Evolutionary conservation across 2,113 vertebrate species (phyloP).

Genomic region (Anoura caudifer): DNA sequence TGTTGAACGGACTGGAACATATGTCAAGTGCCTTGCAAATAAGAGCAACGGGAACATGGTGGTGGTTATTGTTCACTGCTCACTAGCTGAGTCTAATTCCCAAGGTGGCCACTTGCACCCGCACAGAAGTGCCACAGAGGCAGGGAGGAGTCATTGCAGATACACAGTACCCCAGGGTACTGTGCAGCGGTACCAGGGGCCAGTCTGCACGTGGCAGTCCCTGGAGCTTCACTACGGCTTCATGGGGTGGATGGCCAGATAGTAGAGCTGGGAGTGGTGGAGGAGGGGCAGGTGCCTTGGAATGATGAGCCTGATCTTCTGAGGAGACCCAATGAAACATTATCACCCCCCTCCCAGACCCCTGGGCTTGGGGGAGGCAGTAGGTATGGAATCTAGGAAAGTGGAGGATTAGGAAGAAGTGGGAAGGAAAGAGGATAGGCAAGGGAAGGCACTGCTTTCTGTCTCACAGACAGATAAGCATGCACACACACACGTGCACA

Average conservation of each 20-base stretch:
- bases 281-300: neutral
- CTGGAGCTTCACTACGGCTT: neutral
- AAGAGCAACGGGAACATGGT: neutral
- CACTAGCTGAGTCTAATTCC: neutral
- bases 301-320: conserved; percentile 11
- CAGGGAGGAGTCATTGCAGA: neutral
- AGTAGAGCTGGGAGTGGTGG: neutral
- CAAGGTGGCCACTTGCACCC: neutral
- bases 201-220: neutral
- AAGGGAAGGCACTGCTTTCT: conserved; percentile 43
- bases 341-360: conserved; percentile 24
- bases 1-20: conserved; percentile 36
- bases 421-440: conserved; percentile 41
- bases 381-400: conserved; percentile 27
- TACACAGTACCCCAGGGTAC: neutral
- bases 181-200: neutral
- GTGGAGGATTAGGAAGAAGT: conserved; percentile 30
- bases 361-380: neutral
- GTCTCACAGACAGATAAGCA: neutral
- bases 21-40: neutral
- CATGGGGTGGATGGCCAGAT: neutral
- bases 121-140: neutral
- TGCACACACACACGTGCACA: neutral
- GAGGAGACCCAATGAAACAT: conserved; percentile 10
- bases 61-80: neutral